Conservation (phyloP, 2,797 vertebrate genomes). For the Allobates femoralis region DNA sequence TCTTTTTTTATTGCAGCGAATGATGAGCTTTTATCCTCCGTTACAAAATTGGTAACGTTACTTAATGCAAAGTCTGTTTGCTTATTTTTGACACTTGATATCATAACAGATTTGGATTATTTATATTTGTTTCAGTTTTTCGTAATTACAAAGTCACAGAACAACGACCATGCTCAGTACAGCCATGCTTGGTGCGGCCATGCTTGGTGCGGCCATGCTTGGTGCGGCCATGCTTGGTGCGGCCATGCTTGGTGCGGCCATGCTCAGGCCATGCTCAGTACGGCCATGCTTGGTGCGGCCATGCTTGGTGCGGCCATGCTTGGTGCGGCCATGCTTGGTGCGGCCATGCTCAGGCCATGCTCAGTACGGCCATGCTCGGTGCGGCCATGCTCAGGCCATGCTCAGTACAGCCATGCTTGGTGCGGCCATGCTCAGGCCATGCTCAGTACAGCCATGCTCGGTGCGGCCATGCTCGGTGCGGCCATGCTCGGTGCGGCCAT, state of each 20-base stretch:
- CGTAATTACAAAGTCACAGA: neutral
- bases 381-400: no score
- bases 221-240: no score
- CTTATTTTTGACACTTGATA: neutral
- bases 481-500: no score
- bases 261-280: no score
- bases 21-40: no score
- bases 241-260: neutral
- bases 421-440: no score
- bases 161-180: no score
- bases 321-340: neutral
- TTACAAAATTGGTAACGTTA: no score
- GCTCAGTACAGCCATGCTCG: neutral
- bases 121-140: neutral
- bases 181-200: neutral
- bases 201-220: neutral
- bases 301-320: no score
- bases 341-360: no score
- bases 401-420: neutral
- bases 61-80: no score
- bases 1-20: neutral
- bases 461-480: no score
- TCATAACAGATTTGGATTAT: neutral
- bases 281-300: neutral
- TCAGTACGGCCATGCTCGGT: neutral